Evolutionary conservation across 2,888 invertebrate genomes (phyloP).

Genomic region (Nephrotoma guestfalica): DNA sequence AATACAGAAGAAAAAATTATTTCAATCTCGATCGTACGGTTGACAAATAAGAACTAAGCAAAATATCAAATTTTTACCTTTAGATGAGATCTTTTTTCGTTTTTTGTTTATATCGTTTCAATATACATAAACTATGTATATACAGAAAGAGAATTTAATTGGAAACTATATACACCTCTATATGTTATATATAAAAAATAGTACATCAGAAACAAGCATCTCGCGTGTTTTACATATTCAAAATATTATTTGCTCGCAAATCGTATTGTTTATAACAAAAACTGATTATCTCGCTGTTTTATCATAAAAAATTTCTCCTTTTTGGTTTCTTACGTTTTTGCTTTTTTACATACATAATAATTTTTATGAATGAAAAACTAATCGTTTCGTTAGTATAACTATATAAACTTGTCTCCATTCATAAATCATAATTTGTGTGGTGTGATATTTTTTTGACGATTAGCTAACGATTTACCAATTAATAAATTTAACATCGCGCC

Average conservation of each 20-base stretch:
- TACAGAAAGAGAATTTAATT: background rate
- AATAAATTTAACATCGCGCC: background rate
- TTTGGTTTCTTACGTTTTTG: background rate
- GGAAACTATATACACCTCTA: background rate
- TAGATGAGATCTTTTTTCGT: background rate
- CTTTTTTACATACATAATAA: background rate
- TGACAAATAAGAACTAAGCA: conserved; percentile 3
- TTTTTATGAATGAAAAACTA: background rate
- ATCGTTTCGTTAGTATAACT: background rate
- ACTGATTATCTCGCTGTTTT: too few species aligned
- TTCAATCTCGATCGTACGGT: conserved; percentile 1
- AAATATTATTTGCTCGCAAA: background rate
- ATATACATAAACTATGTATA: background rate
- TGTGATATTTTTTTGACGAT: background rate
- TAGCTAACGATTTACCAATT: background rate
- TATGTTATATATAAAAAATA: background rate
- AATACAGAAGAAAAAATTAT: background rate
- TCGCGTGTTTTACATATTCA: background rate
- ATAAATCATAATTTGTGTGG: background rate
- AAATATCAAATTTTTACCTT: conserved; percentile 3
- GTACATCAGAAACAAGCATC: background rate
- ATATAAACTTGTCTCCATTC: background rate
- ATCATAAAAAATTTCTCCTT: background rate
- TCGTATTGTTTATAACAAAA: background rate
- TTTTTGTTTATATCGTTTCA: background rate